phyloP scores from a whole-genome alignment of 1,140 invertebrate species.

The Physella acuta region DNA sequence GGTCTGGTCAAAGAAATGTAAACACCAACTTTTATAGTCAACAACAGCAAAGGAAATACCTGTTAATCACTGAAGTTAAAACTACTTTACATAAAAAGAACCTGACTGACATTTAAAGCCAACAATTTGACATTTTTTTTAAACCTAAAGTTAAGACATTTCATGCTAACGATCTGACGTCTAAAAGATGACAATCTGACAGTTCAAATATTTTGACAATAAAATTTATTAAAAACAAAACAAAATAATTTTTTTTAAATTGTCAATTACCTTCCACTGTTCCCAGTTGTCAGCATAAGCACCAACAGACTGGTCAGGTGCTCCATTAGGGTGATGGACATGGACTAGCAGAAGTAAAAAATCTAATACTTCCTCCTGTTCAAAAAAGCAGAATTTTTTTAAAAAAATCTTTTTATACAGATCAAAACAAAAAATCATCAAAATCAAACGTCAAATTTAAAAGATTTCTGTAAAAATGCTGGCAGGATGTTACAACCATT shows the following conservation, averaged over 20 bases:
- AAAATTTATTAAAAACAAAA: too few species aligned
- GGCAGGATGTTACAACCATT: too few species aligned
- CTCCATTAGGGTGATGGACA: constrained; percentile 42
- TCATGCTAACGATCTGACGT: too few species aligned
- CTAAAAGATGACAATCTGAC: too few species aligned
- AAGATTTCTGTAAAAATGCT: too few species aligned
- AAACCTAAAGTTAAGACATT: too few species aligned
- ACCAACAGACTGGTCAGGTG: constrained; percentile 26
- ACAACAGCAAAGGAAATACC: constrained; percentile 8
- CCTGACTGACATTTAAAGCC: too few species aligned
- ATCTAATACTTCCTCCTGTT: constrained; percentile 38
- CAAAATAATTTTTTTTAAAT: too few species aligned
- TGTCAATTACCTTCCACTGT: constrained; percentile 47
- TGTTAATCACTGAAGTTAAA: too few species aligned
- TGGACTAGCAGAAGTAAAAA: constrained; percentile 40
- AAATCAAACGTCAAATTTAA: not conserved
- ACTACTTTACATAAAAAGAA: too few species aligned
- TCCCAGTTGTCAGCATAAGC: constrained; percentile 43
- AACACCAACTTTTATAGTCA: constrained; percentile 2
- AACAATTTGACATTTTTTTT: too few species aligned
- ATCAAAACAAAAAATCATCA: not conserved
- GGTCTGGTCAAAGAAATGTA: constrained; percentile 29
- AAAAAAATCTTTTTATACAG: not conserved
- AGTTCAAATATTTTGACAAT: too few species aligned
- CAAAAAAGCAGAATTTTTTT: constrained; percentile 12